These are phyloP conservation scores for Falco concolor DNA, from an alignment of 2,797 vertebrate genomes.

Conservation along the genomic window DNA sequence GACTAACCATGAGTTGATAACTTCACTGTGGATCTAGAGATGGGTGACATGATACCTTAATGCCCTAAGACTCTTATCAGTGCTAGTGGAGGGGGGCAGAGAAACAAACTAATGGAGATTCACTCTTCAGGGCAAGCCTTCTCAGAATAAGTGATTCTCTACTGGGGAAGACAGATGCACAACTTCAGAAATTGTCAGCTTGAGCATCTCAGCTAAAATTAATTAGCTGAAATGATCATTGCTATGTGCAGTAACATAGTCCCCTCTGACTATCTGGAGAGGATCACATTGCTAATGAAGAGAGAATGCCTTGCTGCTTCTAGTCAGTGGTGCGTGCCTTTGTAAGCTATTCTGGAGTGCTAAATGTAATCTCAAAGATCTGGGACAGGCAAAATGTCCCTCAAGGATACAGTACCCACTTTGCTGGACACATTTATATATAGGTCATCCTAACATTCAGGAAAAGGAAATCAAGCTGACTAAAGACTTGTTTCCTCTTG, in stretches of 20 bases:
- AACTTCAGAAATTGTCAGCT: background rate
- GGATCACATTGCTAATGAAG: background rate
- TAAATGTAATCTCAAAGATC: background rate
- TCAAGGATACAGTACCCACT: background rate
- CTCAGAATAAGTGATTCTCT: background rate
- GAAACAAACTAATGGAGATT: background rate
- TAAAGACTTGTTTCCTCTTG: background rate
- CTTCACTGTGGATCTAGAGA: background rate
- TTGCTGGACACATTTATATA: background rate
- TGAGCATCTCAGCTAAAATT: slow-evolving; percentile 8
- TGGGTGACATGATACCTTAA: background rate
- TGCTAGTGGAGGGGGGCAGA: too few relatives aligned
- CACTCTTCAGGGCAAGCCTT: background rate
- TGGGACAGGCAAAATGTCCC: background rate
- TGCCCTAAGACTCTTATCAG: background rate
- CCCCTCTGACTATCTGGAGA: background rate
- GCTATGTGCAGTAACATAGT: background rate
- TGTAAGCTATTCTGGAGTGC: background rate
- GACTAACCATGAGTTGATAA: background rate
- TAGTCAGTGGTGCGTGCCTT: background rate
- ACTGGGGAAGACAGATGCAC: background rate
- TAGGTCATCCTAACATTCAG: background rate
- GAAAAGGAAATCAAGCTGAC: background rate
- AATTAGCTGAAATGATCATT: slow-evolving; percentile 41
- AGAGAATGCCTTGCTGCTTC: background rate